Conservation (phyloP, 2,113 vertebrate genomes). For the Spilogale gracilis region DNA sequence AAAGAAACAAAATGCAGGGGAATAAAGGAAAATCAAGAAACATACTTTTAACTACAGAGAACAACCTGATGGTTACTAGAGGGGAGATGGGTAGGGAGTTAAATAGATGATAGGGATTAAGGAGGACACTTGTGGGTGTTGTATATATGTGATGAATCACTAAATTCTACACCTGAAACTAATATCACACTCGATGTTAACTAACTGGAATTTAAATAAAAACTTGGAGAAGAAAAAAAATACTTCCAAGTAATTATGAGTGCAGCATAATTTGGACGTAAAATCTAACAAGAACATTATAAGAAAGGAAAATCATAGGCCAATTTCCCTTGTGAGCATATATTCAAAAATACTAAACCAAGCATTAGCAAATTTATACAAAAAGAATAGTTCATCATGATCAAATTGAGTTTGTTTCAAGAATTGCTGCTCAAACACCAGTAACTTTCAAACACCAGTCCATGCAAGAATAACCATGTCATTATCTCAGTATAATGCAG, state of each 20-base stretch:
- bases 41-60: background rate
- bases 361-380: background rate
- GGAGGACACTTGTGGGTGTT: background rate
- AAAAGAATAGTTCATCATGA: background rate
- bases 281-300: slow-evolving; percentile 4
- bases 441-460: background rate
- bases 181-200: background rate
- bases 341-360: background rate
- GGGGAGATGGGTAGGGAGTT: background rate
- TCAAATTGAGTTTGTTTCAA: slow-evolving; percentile 3
- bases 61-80: background rate
- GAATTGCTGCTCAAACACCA: background rate
- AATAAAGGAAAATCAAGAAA: background rate
- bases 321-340: background rate
- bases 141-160: background rate
- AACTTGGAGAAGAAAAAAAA: background rate
- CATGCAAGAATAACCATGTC: background rate
- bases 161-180: background rate
- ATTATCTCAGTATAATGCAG: background rate
- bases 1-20: background rate
- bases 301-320: background rate
- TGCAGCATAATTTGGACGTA: background rate
- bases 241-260: background rate
- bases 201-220: background rate
- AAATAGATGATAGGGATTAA: background rate